These are phyloP conservation scores for Colius striatus DNA, from an alignment of 2,113 vertebrate species.

Conservation along the genomic window DNA sequence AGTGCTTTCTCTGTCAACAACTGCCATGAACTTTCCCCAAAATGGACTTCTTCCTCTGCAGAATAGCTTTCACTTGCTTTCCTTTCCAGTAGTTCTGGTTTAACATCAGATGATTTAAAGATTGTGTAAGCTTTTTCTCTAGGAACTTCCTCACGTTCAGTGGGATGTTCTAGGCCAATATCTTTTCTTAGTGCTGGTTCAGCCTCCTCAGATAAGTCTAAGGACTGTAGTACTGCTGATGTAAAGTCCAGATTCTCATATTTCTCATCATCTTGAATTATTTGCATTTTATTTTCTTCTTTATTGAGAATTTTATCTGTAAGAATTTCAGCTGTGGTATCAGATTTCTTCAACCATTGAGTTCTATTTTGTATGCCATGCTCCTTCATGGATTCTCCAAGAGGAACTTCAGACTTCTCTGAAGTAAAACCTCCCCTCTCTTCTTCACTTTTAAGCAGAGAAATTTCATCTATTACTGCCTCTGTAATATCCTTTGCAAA, in stretches of 20 bases:
- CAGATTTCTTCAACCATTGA: background rate
- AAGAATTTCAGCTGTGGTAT: background rate
- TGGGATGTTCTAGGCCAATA: background rate
- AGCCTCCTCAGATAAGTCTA: background rate
- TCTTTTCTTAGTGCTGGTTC: background rate
- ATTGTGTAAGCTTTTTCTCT: background rate
- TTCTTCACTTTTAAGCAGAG: background rate
- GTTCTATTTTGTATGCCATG: background rate
- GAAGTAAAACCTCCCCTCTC: background rate
- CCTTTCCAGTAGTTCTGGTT: background rate
- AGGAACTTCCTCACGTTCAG: background rate
- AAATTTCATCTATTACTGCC: background rate
- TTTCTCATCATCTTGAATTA: background rate
- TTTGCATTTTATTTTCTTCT: conserved; percentile 8
- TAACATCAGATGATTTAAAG: background rate
- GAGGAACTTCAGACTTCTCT: background rate
- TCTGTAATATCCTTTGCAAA: background rate
- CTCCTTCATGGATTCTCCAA: background rate
- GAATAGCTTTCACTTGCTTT: background rate
- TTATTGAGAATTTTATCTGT: background rate
- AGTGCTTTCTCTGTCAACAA: background rate
- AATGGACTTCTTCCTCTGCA: background rate
- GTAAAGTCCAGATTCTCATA: background rate
- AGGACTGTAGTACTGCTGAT: background rate
- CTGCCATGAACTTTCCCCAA: conserved; percentile 56